phyloP scores from a whole-genome alignment of 2,888 invertebrate species.

The Apamea epomidion region DNA sequence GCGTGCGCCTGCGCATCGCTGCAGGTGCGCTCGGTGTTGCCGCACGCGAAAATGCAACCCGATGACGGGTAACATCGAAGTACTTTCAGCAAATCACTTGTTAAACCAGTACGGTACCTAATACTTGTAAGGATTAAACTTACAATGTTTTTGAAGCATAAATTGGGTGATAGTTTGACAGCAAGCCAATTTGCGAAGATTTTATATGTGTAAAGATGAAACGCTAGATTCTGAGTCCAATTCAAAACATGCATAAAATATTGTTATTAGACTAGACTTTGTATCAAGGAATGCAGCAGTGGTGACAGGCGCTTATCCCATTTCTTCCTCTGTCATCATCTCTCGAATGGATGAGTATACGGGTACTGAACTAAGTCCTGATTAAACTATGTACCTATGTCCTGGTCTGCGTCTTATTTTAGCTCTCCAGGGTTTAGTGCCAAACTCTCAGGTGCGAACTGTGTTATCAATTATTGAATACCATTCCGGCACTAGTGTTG shows the following conservation, averaged over 20 bases:
- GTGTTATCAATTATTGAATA: constrained; percentile 76
- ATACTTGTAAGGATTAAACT: constrained; percentile 5
- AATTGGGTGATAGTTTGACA: constrained; percentile 12
- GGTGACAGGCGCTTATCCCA: constrained; percentile 23
- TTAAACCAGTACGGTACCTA: constrained; percentile 25
- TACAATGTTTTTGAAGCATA: constrained; percentile 22
- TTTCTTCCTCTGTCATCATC: constrained; percentile 23
- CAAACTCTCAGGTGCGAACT: constrained; percentile 83
- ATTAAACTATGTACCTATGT: constrained; percentile 53
- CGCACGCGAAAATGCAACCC: constrained; percentile 74
- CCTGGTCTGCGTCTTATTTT: constrained; percentile 71
- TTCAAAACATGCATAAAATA: constrained; percentile 40
- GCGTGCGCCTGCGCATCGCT: constrained; percentile 83
- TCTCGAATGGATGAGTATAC: constrained; percentile 30
- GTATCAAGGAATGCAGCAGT: constrained; percentile 27
- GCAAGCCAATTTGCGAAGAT: neutral
- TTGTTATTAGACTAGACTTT: constrained; percentile 19
- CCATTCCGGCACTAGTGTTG: constrained; percentile 75
- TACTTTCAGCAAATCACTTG: constrained; percentile 66
- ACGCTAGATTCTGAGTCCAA: constrained; percentile 18
- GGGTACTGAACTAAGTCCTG: constrained; percentile 47
- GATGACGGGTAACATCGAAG: constrained; percentile 55
- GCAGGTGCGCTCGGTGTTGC: constrained; percentile 85
- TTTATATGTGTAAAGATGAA: constrained; percentile 33
- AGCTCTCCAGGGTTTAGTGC: constrained; percentile 73